These are phyloP conservation scores for Campopleginae sp. DNA, from an alignment of 2,888 invertebrate genomes.

Conservation along the genomic window DNA sequence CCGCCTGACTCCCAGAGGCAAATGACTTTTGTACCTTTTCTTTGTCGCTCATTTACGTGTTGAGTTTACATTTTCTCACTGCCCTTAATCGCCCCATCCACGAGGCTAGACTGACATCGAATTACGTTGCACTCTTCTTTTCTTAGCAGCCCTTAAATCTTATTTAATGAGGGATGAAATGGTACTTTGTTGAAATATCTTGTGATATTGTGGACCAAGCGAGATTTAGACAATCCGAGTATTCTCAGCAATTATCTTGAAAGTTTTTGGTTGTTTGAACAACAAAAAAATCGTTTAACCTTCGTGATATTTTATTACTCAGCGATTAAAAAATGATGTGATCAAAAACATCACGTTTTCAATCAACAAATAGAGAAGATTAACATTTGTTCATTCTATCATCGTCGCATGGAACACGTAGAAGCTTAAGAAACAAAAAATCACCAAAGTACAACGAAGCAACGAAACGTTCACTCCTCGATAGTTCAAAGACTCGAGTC, in stretches of 20 bases:
- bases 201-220: not conserved
- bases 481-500: no score
- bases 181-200: not conserved
- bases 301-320: not conserved
- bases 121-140: not conserved
- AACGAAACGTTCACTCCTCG: no score
- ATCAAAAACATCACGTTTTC: no score
- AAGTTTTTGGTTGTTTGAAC: not conserved
- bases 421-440: no score
- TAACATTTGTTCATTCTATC: no score
- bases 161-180: not conserved
- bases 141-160: not conserved
- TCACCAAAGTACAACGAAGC: no score
- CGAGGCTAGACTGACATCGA: conserved; percentile 27
- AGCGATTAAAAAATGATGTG: no score
- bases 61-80: conserved; percentile 24
- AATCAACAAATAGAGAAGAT: no score
- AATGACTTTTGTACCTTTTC: conserved; percentile 21
- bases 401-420: no score
- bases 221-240: not conserved
- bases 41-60: conserved; percentile 28
- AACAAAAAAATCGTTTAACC: not conserved
- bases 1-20: conserved; percentile 29
- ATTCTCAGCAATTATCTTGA: not conserved
- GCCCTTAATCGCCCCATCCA: not conserved